A percentile compares a stretch with the other conserved stretches of the same genome.
These are phyloP conservation scores for Babyrousa celebensis DNA, from an alignment of 2,797 vertebrate species.

Conservation along the genomic window DNA sequence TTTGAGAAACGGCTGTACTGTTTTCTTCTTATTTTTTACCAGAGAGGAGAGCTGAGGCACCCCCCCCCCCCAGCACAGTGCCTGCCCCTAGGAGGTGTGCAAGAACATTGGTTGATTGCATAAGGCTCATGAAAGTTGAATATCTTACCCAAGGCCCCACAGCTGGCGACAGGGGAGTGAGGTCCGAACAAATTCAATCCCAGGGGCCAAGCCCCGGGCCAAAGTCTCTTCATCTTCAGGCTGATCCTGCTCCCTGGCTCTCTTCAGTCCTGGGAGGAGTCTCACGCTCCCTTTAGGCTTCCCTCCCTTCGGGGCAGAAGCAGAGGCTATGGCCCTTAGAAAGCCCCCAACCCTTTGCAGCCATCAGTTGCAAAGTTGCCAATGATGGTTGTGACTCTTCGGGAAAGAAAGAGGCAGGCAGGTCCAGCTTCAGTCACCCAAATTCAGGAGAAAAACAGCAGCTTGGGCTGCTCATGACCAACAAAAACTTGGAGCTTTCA, in stretches of 20 bases:
- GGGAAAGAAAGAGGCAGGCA: neutral
- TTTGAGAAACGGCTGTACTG: neutral
- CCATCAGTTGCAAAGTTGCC: neutral
- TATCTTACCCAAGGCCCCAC: neutral
- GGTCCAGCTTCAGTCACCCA: neutral
- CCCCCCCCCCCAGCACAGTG: neutral
- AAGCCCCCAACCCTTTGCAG: neutral
- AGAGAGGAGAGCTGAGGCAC: neutral
- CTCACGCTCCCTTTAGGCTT: neutral
- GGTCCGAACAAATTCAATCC: neutral
- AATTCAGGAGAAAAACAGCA: neutral
- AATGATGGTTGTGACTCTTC: neutral
- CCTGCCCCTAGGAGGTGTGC: neutral
- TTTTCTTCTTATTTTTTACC: slow-evolving; percentile 13
- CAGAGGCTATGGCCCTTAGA: neutral
- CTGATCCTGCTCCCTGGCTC: neutral
- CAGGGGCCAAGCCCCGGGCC: neutral
- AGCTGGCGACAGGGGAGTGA: neutral
- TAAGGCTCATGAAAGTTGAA: neutral
- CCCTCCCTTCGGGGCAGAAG: neutral
- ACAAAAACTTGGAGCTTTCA: neutral
- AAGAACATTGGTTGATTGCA: neutral
- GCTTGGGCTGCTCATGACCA: neutral
- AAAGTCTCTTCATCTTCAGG: neutral
- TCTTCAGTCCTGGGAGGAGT: neutral